Conservation (phyloP, 2,888 invertebrate genomes). For the Pediacus dermestoides region DNA sequence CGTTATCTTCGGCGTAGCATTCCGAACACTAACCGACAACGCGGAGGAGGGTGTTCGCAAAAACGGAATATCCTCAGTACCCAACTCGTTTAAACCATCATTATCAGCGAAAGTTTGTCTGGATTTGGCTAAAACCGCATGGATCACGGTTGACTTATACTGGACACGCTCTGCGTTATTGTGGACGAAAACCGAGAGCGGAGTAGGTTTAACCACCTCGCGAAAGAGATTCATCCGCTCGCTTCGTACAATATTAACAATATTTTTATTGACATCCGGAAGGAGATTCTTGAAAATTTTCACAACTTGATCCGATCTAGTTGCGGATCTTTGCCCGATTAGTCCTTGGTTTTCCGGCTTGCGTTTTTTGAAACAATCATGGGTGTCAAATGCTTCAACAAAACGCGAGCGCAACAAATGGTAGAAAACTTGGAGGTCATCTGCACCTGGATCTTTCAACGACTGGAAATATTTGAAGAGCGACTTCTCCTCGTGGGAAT, state of each 20-base stretch:
- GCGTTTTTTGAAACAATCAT: slow-evolving; percentile 40
- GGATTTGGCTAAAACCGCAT: slow-evolving; percentile 51
- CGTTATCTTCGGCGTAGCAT: slow-evolving; percentile 24
- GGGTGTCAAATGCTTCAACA: slow-evolving; percentile 56
- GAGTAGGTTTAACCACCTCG: slow-evolving; percentile 52
- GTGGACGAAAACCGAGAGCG: slow-evolving; percentile 59
- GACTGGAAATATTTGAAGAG: slow-evolving; percentile 64
- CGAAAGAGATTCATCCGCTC: slow-evolving; percentile 27
- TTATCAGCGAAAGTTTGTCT: slow-evolving; percentile 51
- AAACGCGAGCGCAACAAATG: slow-evolving; percentile 61
- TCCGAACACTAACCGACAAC: too few species aligned
- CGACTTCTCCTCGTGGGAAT: slow-evolving; percentile 62
- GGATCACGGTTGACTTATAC: slow-evolving; percentile 51
- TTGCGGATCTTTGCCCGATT: slow-evolving; percentile 33
- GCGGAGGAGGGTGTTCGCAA: slow-evolving; percentile 61
- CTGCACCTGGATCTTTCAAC: slow-evolving; percentile 53
- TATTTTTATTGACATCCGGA: slow-evolving; percentile 40
- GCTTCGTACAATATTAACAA: slow-evolving; percentile 37
- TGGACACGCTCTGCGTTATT: slow-evolving; percentile 40
- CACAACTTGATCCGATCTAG: slow-evolving; percentile 34
- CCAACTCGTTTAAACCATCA: slow-evolving; percentile 45
- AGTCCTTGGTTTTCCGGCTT: slow-evolving; percentile 35
- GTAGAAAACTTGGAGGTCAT: slow-evolving; percentile 68
- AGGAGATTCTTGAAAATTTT: slow-evolving; percentile 36
- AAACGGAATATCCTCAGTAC: slow-evolving; percentile 58